phyloP scores from a whole-genome alignment of 2,113 vertebrate genomes.

The Thryonomys swinderianus region DNA sequence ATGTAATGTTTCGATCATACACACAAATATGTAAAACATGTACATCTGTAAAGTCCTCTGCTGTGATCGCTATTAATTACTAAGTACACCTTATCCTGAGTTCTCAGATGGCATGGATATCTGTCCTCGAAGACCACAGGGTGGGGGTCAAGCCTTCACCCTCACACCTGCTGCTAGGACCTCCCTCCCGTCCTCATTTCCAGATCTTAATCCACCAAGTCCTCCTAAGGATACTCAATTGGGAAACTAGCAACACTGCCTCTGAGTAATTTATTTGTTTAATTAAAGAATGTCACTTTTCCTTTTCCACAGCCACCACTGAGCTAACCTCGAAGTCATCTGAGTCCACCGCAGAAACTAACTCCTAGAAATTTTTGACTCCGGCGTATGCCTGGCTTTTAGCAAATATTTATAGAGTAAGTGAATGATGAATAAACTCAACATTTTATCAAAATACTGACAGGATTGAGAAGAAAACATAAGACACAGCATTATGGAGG shows the following conservation, averaged over 20 bases:
- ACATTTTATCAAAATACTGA: not conserved
- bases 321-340: not conserved
- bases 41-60: not conserved
- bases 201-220: not conserved
- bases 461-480: constrained; percentile 10
- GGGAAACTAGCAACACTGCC: constrained; percentile 56
- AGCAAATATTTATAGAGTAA: not conserved
- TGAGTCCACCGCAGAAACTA: not conserved
- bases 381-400: not conserved
- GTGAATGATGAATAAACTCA: not conserved
- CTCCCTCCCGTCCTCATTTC: not conserved
- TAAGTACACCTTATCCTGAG: not conserved
- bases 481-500: too few relatives aligned
- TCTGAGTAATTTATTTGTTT: not conserved
- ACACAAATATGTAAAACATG: not conserved
- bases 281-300: not conserved
- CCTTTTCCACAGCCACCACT: not conserved
- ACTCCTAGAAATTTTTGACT: not conserved
- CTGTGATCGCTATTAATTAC: not conserved
- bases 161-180: not conserved
- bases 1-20: not conserved
- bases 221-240: constrained; percentile 26
- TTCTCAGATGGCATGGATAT: not conserved
- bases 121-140: not conserved
- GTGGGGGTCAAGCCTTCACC: not conserved